Base-by-base conservation (phyloP, 2,888 invertebrate genomes). In the Ptychoptera contaminata region DNA sequence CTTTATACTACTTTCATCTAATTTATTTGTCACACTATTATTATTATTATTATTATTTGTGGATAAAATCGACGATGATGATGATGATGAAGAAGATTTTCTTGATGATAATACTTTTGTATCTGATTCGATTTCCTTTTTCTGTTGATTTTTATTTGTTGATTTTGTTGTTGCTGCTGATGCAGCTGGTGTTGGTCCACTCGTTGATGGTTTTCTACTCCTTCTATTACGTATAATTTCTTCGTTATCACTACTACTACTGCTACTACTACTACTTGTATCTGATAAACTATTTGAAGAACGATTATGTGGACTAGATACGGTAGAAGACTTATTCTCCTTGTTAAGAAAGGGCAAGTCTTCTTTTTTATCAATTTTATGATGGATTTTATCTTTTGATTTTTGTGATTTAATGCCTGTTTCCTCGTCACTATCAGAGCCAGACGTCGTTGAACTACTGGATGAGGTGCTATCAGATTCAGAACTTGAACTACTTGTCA, bases 281-380 rank as follows among this genome's bases (percentile, higher is more conserved):
- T 58, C 46, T 34, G 47, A 46, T 29, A 45, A 43, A 45, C 46
- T 52, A 45, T 53, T 51, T 16, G 53, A 51, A 34, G 76, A 71
- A 60, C 74, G 74, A 67, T 74, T 74, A 54, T 66, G 65, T 58
- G 75, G 72, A 63, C 70, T 68, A 60, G 72, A 72, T 61, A 71
- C 71, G 12, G 41, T 41, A 53, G 72, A 71, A 62, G 76, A 74
- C 67, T 73, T 67, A 58, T 77, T 74, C 71, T 72, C 79, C 78
- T 77, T 79, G 77, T 77, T 77, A 73, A 79, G 79, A 79, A 79
- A 79, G 78, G 79, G 77, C 77, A 77, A 75, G 71, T 78, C 78
- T 68, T 76, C 72, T 59, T 59, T 71, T 69, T 70, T 67, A 57
- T 68, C 56, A 51, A 67, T 40, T 32, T 40, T 31, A 46, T 47